Evolutionary conservation across 2,113 vertebrate genomes (phyloP), one percentile per base, ranked within the genome.

Genomic region (Hyperoodon ampullatus): DNA sequence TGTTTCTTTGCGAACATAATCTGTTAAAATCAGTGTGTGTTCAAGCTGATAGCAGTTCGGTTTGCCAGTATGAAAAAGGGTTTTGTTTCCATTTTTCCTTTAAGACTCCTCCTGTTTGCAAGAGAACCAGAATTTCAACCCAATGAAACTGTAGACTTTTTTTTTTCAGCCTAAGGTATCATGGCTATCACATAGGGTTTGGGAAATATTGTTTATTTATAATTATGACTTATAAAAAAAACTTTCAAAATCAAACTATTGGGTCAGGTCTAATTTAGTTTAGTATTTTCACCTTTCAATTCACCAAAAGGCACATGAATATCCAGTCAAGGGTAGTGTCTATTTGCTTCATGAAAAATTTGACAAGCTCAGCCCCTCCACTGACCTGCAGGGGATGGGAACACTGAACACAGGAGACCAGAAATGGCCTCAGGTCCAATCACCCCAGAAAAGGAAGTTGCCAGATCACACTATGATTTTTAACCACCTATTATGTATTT

Each of bases 231-330:
- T 77, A 86, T 18, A 15, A n/a, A 84, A 68, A 39, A 53, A n/a
- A 42, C 3, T 70, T 65, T 39, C 80, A 28, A 75, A 60, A 53
- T 92, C 28, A 85, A 86, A 80, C 47, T 65, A 63, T 71, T 58
- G 15, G 3, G 80, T 26, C 39, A 89, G 12, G 39, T 61, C 72
- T 78, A 53, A 78, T 91, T 63, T 74, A 87, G 60, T 33, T 93
- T 39, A 85, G 10, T 44, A 70, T 96, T 95, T 96, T 93, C 8
- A 88, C n/a, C 72, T 91, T 94, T 63, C 66, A 78, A 77, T 28
- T 70, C 35, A 58, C 23, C 30, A 23, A 35, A 55, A 65, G 30
- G 63, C 26, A 35, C 13, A 8, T 82, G 66, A 66, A 28, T 15
- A 19, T 47, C 44, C 71, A 88, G 60, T 44, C 65, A 58, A 39